Base-by-base conservation (phyloP, 2,797 vertebrate species). In the Cuculus canorus region DNA sequence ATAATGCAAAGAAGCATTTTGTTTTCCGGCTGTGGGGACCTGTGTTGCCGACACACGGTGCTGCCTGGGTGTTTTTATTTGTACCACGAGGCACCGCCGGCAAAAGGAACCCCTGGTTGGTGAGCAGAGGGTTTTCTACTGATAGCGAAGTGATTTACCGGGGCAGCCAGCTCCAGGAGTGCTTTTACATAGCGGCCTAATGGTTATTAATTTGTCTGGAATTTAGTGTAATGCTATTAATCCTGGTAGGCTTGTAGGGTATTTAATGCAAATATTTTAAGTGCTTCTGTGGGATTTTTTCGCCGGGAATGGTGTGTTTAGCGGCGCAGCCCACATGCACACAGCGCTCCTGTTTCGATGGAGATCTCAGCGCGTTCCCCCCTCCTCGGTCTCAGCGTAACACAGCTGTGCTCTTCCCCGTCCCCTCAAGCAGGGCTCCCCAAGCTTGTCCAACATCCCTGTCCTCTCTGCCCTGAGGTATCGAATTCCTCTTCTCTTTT, bases 201-300 rank as follows among this genome's bases (percentile, higher is more conserved):
- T 66, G 70, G 85, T 73, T 78, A 70, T 94, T 91, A 86, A 91
- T 88, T 94, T 73, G 78, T 43, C 88, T 81, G 87, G 90, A 70
- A 78, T 88, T 88, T 50, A 7, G 81, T 48, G 54, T 68, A 69
- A 80, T 83, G 64, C 88, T 60, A 69, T 81, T 89, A 89, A 95
- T 83, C 82, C 91, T 89, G 78, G 53, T 73, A 43, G 88, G 69
- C 50, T 91, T 53, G 47, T 37, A 59, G 93, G 66, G 70, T 61
- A 35, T 65, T 84, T 81, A 53, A 93, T 84, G 73, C 78, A 73
- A 81, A 89, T 39, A 73, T 92, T 91, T 72, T 61, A 89, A 95
- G 93, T 78, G 73, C 66, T 87, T 93, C 91, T 70, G 33, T 45
- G 91, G 91, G 91, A 45, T 43, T 71, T 56, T 37, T 35, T 17